Conservation (phyloP, 1,140 invertebrate species). For the Melipona quadrifasciata region DNA sequence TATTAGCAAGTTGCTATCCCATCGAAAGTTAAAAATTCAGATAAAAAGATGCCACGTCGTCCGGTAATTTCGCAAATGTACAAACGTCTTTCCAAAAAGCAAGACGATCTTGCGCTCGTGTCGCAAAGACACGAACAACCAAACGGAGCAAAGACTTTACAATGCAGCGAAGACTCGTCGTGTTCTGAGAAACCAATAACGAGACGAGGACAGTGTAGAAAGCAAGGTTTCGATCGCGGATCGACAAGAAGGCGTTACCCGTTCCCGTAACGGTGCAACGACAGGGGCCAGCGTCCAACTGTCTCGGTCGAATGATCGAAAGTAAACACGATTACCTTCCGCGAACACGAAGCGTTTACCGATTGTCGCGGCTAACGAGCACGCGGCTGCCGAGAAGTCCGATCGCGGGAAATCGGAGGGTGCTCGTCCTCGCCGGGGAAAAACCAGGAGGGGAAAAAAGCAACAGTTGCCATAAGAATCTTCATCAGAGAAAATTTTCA, state of each 20-base stretch:
- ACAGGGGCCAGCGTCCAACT: conserved; percentile 40
- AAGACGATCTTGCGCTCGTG: not conserved
- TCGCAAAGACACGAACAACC: not conserved
- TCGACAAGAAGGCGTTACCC: conserved; percentile 54
- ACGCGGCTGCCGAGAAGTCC: conserved; percentile 27
- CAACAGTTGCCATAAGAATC: too few species aligned
- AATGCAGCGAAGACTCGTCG: not conserved
- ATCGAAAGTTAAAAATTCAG: too few species aligned
- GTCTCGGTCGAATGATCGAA: conserved; percentile 66
- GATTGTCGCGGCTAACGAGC: conserved; percentile 52
- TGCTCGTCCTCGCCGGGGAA: not conserved
- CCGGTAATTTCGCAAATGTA: not conserved
- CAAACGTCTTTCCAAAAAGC: not conserved
- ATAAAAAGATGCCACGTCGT: too few species aligned
- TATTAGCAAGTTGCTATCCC: too few species aligned
- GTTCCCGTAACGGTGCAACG: conserved; percentile 68
- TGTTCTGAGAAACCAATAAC: conserved; percentile 9
- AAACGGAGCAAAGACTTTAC: not conserved
- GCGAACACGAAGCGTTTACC: conserved; percentile 35
- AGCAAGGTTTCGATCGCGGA: conserved; percentile 48
- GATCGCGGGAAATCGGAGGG: not conserved
- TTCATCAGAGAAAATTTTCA: too few species aligned
- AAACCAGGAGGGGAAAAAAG: too few species aligned
- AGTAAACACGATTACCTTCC: conserved; percentile 63
- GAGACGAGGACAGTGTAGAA: conserved; percentile 7